Base-by-base conservation (phyloP, 2,888 invertebrate species). In the Pollenia labialis region DNA sequence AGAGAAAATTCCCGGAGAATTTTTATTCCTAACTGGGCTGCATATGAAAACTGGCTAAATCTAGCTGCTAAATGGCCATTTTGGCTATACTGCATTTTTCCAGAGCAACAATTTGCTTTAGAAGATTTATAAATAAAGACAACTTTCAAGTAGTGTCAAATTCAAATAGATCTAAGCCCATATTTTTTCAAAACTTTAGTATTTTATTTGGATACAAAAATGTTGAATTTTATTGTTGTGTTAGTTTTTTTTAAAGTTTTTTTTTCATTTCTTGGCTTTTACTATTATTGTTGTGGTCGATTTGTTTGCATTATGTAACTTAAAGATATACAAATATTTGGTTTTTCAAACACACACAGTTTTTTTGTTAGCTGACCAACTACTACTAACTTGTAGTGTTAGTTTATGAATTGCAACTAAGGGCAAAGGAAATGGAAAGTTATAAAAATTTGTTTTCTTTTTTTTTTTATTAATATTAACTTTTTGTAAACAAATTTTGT, bases 271-370 rank as follows among this genome's bases (percentile, higher is more conserved):
- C 40, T 40, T 48, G n/a, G 54, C 48, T 64, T 64, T 81, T 75
- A 16, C 18, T 32, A 32, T 32, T 69, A 7, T 50, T 71, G 64
- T 42, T 74, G 46, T 18, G 56, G 69, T 32, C 48, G 75, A 58
- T 75, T 85, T 76, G 80, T 71, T 76, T 64, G 23, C 44, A 71
- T 85, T 85, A 85, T 81, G 80, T 76, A 85, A 85, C 64, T 42
- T 32, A 32, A 56, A 74, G 56, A 50, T 18, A 69, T 6, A 32
- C 32, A 18, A 50, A 12, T 42, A 16, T 58, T 52, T 80, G 40
- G 1, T 71, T 71, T 48, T 80, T 66, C 8, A 58, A 54, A 60
- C 12, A 80, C 42, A 71, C 11, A 42, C 11, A 42, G 46, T 8
- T 50, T 62, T 50, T 44, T 62, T 62, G 42, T 44, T 3, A 68